Conservation (phyloP, 2,113 vertebrate species). For the Recurvirostra avosetta region DNA sequence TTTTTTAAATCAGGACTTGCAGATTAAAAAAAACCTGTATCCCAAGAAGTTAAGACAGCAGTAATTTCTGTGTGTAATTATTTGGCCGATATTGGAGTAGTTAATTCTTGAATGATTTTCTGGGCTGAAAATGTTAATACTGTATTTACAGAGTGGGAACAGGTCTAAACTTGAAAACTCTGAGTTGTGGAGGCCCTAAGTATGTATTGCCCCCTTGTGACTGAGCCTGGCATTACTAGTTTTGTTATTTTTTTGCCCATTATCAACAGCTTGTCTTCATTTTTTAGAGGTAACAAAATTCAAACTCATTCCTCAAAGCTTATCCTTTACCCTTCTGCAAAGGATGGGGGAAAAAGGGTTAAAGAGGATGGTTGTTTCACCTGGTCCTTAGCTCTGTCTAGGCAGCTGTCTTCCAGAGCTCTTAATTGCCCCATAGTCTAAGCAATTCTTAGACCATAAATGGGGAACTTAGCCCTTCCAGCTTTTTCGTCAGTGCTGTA, state of each 20-base stretch:
- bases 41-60: background rate
- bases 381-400: background rate
- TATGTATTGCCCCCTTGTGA: background rate
- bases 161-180: background rate
- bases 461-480: background rate
- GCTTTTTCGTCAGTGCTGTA: background rate
- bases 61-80: background rate
- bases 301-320: background rate
- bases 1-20: background rate
- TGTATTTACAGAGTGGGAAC: background rate
- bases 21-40: background rate
- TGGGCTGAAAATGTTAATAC: background rate
- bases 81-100: background rate
- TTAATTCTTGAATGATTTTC: background rate
- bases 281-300: background rate
- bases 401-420: background rate
- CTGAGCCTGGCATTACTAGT: background rate
- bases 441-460: background rate
- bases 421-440: background rate
- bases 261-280: background rate
- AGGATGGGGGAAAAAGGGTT: background rate
- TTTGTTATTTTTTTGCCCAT: rapidly evolving
- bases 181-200: background rate
- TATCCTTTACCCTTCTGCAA: background rate
- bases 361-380: background rate